Evolutionary conservation across 2,888 invertebrate species (phyloP).

Genomic region (Aelia acuminata): DNA sequence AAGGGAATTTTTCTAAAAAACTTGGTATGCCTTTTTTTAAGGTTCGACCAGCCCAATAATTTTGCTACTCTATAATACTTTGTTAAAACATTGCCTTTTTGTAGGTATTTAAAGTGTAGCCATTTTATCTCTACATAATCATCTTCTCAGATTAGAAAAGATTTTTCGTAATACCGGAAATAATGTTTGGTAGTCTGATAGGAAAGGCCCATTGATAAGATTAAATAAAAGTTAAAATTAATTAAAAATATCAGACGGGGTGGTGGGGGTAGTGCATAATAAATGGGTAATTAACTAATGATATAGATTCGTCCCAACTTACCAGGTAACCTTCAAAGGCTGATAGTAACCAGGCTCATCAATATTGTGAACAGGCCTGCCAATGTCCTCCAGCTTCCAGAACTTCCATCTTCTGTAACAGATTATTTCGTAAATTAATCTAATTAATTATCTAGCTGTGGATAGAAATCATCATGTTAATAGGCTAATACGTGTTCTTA

Average conservation of each 20-base stretch:
- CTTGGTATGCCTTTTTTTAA: too few relatives aligned
- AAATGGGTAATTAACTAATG: constrained; percentile 31
- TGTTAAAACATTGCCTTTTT: too few relatives aligned
- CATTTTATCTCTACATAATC: too few relatives aligned
- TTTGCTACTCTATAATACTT: too few relatives aligned
- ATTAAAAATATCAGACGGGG: neutral
- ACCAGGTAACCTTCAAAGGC: constrained; percentile 39
- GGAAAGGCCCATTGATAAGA: neutral
- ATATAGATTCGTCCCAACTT: neutral
- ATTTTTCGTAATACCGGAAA: too few relatives aligned
- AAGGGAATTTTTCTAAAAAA: too few relatives aligned
- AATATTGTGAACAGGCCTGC: neutral
- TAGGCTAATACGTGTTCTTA: too few relatives aligned
- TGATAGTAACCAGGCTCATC: constrained; percentile 37
- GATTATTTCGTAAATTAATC: constrained; percentile 15
- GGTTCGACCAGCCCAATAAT: too few relatives aligned
- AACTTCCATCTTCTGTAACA: constrained; percentile 47
- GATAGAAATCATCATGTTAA: neutral
- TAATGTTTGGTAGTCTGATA: neutral
- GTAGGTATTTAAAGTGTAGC: too few relatives aligned
- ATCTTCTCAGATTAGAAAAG: too few relatives aligned
- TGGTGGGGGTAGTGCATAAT: neutral
- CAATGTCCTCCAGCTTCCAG: constrained; percentile 30
- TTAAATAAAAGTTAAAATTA: neutral
- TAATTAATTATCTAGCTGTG: neutral